Evolutionary conservation across 2,888 invertebrate species (phyloP).

Genomic region (Suillia variegata): DNA sequence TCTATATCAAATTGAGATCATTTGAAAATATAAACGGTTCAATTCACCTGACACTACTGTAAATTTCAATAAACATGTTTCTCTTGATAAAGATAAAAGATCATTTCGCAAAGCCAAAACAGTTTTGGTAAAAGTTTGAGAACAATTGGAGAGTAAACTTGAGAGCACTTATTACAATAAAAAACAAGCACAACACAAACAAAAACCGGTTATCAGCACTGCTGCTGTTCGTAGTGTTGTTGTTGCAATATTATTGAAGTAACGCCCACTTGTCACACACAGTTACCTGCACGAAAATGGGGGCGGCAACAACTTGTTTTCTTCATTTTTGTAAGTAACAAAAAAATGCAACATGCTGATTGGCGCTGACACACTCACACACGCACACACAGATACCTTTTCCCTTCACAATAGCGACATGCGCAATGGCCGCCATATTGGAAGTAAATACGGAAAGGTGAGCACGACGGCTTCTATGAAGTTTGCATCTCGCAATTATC

Average conservation of each 20-base stretch:
- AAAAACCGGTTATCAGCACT: background rate
- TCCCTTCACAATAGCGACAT: constrained; percentile 35
- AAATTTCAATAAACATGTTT: no score
- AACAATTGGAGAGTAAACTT: no score
- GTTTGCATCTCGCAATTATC: no score
- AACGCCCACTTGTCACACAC: background rate
- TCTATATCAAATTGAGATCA: no score
- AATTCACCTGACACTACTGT: no score
- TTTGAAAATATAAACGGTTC: no score
- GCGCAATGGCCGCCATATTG: constrained; percentile 56
- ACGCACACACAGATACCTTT: constrained; percentile 2
- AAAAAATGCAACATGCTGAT: background rate
- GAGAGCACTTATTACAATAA: no score
- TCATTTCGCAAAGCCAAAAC: no score
- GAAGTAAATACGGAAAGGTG: constrained; percentile 25
- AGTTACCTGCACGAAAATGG: background rate
- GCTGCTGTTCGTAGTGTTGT: background rate
- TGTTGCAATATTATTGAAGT: background rate
- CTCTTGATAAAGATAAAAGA: no score
- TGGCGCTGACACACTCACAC: constrained; percentile 1
- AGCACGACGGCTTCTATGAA: background rate
- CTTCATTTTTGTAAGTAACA: background rate
- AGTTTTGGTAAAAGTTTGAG: no score
- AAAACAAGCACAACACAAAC: background rate
- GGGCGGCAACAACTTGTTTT: background rate